Evolutionary conservation across 1,140 invertebrate species (phyloP).

Genomic region (Neotoxoptera formosana): DNA sequence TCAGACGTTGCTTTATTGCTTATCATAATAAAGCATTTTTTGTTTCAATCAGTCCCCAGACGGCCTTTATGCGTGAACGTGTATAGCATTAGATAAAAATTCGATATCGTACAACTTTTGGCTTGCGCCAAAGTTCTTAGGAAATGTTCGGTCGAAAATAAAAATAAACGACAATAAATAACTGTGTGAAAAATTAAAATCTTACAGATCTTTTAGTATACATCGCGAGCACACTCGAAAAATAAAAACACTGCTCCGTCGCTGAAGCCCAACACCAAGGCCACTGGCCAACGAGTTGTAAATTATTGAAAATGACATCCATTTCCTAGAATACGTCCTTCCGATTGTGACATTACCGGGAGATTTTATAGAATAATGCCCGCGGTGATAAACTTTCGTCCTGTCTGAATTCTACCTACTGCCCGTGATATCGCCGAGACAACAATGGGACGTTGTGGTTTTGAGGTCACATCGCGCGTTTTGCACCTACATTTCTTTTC

Average conservation of each 20-base stretch:
- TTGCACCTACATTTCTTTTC: background rate
- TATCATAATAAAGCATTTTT: slow-evolving; percentile 37
- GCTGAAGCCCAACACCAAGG: background rate
- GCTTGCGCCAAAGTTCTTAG: background rate
- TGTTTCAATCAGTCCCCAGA: slow-evolving; percentile 41
- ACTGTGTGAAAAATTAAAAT: background rate
- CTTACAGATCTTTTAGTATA: background rate
- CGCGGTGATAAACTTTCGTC: background rate
- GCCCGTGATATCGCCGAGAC: background rate
- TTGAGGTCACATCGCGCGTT: background rate
- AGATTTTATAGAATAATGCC: background rate
- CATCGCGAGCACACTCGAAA: background rate
- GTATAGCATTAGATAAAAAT: slow-evolving; percentile 10
- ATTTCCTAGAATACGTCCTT: background rate
- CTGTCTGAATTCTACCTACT: background rate
- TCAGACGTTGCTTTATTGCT: slow-evolving; percentile 8
- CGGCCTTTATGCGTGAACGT: slow-evolving; percentile 22
- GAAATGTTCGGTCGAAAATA: background rate
- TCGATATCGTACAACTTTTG: background rate
- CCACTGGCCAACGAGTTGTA: background rate
- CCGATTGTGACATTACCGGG: background rate
- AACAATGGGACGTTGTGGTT: slow-evolving; percentile 11
- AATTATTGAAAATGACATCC: background rate
- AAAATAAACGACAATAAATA: background rate
- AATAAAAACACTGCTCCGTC: background rate